Evolutionary conservation across 2,888 invertebrate genomes (phyloP).

Genomic region (Danaus chrysippus): DNA sequence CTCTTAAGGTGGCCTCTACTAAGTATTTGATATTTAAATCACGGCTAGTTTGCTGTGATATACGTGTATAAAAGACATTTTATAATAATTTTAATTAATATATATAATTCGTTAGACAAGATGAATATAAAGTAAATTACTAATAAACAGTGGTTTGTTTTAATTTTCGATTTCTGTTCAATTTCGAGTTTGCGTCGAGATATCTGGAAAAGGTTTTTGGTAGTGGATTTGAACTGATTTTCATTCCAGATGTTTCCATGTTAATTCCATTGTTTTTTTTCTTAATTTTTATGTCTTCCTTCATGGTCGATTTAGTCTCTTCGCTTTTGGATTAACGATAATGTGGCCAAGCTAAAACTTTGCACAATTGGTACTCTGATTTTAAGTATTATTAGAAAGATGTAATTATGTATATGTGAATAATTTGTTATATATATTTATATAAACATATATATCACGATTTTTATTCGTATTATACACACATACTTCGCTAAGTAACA

Average conservation of each 20-base stretch:
- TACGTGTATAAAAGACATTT: too few relatives aligned
- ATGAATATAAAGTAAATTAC: too few relatives aligned
- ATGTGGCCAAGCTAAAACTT: constrained; percentile 54
- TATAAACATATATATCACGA: not conserved
- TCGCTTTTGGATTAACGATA: constrained; percentile 69
- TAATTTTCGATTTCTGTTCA: not conserved
- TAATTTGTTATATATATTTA: not conserved
- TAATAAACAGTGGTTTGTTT: not conserved
- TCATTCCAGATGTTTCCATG: constrained; percentile 76
- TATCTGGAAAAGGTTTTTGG: constrained; percentile 31
- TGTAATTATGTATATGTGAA: constrained; percentile 20
- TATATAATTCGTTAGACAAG: too few relatives aligned
- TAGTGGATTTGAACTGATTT: constrained; percentile 54
- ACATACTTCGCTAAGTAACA: too few relatives aligned
- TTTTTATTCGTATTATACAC: not conserved
- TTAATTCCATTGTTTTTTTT: constrained; percentile 79
- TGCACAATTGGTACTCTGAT: constrained; percentile 34
- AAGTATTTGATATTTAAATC: constrained; percentile 26
- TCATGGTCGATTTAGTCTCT: constrained; percentile 75
- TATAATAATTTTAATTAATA: too few relatives aligned
- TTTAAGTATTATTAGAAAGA: constrained; percentile 32
- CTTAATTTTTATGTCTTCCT: constrained; percentile 75
- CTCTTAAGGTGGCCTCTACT: constrained; percentile 47
- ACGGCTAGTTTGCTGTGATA: too few relatives aligned
- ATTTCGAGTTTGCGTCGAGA: not conserved